phyloP scores from a whole-genome alignment of 2,888 invertebrate species.

The Lycaena phlaeas region DNA sequence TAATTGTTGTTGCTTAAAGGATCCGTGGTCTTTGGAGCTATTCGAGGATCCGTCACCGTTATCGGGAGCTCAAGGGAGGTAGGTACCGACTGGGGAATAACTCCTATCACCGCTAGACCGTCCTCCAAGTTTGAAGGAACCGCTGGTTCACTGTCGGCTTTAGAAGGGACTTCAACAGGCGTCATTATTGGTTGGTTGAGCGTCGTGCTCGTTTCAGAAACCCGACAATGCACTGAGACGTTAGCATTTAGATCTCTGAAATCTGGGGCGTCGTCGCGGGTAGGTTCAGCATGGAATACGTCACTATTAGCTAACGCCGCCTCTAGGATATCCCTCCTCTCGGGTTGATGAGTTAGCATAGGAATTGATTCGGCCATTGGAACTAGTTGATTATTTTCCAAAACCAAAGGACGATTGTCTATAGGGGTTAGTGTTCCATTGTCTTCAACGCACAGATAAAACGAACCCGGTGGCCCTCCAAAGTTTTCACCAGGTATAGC shows the following conservation, averaged over 20 bases:
- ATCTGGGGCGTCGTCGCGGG: constrained; percentile 72
- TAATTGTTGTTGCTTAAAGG: constrained; percentile 44
- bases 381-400: constrained; percentile 58
- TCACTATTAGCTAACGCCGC: constrained; percentile 84
- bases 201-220: constrained; percentile 82
- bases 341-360: constrained; percentile 37
- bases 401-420: constrained; percentile 78
- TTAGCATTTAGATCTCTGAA: constrained; percentile 74
- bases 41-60: constrained; percentile 83
- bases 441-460: constrained; percentile 82
- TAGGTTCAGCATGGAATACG: constrained; percentile 74
- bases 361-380: constrained; percentile 53
- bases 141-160: constrained; percentile 39
- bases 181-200: constrained; percentile 89
- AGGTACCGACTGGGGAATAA: constrained; percentile 72
- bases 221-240: constrained; percentile 72
- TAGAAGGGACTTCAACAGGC: constrained; percentile 80
- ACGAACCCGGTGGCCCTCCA: constrained; percentile 81
- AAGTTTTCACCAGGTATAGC: constrained; percentile 82
- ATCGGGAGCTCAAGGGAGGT: constrained; percentile 83
- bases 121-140: constrained; percentile 60
- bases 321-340: constrained; percentile 81
- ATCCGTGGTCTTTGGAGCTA: constrained; percentile 70
- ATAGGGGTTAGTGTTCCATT: constrained; percentile 80
- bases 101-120: constrained; percentile 73